phyloP scores from a whole-genome alignment of 2,888 invertebrate genomes.

The Elysia crispata region DNA sequence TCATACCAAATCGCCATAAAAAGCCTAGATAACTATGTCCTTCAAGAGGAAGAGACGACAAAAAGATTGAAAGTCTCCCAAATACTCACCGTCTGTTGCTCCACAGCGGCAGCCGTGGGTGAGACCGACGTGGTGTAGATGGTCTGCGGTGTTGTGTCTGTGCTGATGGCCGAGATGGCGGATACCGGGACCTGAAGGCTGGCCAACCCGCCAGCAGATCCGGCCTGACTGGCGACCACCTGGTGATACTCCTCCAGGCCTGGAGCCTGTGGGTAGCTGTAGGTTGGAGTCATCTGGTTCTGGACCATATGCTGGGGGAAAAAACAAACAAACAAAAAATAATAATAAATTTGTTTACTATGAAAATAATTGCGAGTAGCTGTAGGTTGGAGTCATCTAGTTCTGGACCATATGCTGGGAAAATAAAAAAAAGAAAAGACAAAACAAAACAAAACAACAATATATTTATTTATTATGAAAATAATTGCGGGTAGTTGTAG shows the following conservation, averaged over 20 bases:
- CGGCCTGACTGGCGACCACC: conserved; percentile 67
- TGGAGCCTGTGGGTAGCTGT: conserved; percentile 74
- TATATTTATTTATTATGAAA: neutral
- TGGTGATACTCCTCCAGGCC: conserved; percentile 71
- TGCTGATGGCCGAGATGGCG: conserved; percentile 55
- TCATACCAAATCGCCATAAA: no score
- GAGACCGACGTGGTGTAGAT: conserved; percentile 71
- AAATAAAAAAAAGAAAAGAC: neutral
- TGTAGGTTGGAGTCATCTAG: neutral
- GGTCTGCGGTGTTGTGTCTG: conserved; percentile 60
- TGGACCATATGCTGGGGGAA: conserved; percentile 93
- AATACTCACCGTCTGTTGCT: conserved; percentile 81
- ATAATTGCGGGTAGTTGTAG: neutral
- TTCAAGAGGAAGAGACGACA: no score
- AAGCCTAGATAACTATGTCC: no score
- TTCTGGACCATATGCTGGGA: neutral
- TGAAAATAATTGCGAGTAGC: neutral
- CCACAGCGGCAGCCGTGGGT: conserved; percentile 81
- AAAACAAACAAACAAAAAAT: conserved; percentile 3
- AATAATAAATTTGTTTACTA: neutral
- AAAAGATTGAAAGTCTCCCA: no score
- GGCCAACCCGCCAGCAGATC: conserved; percentile 56
- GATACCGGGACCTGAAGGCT: conserved; percentile 55
- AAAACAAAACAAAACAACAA: neutral
- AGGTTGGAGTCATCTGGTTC: conserved; percentile 84